Percentiles rank a stretch among this genome's conserved stretches.
These are phyloP conservation scores for Timema podura DNA, from an alignment of 2,888 invertebrate species.

Conservation along the genomic window DNA sequence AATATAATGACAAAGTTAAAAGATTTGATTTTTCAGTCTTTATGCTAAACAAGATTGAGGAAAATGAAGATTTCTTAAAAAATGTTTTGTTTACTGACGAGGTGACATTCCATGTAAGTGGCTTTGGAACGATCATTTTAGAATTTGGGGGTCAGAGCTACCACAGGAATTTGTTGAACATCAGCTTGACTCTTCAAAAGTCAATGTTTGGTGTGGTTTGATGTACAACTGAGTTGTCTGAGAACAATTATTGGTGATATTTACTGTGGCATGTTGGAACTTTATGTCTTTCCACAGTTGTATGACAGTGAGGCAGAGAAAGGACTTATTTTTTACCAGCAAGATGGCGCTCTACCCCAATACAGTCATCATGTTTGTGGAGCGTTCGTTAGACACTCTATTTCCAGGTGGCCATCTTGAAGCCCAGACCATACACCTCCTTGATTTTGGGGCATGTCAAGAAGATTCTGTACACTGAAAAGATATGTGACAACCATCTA, in stretches of 20 bases:
- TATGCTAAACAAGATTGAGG: background rate
- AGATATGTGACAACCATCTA: too few relatives aligned
- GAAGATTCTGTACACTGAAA: background rate
- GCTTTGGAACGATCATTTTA: background rate
- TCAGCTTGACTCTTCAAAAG: background rate
- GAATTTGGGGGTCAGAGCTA: background rate
- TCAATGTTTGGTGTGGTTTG: slow-evolving; percentile 2
- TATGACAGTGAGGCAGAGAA: background rate
- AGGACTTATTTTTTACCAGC: background rate
- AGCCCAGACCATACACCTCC: background rate
- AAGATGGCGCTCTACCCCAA: background rate
- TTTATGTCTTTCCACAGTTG: background rate
- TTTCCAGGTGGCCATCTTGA: background rate
- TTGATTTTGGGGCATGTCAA: background rate
- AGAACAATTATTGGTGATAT: slow-evolving; percentile 7
- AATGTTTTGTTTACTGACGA: background rate
- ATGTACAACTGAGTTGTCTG: background rate
- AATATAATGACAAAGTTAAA: background rate
- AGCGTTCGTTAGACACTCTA: background rate
- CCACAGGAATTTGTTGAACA: background rate
- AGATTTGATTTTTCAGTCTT: background rate
- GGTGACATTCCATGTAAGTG: background rate
- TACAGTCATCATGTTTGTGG: background rate
- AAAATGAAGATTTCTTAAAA: background rate
- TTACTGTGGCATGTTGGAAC: background rate